A percentile compares a stretch with the other conserved stretches of the same genome.
These are phyloP conservation scores for Halictus ligatus DNA, from an alignment of 2,888 invertebrate genomes.

Conservation along the genomic window DNA sequence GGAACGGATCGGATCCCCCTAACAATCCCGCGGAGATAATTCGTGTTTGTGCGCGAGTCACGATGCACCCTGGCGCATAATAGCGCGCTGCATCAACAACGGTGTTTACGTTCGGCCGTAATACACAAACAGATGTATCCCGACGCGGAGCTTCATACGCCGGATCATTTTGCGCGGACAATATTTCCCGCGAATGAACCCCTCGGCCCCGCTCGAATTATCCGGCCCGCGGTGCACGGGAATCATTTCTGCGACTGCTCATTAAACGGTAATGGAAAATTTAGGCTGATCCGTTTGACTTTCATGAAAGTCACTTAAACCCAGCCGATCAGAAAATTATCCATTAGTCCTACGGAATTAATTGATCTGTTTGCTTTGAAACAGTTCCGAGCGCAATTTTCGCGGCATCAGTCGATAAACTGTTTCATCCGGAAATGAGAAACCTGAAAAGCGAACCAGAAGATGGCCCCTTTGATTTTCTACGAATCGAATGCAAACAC, in stretches of 20 bases:
- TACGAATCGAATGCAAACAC: neutral
- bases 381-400: neutral
- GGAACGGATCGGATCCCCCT: constrained; percentile 42
- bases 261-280: constrained; percentile 12
- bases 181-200: constrained; percentile 50
- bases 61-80: constrained; percentile 47
- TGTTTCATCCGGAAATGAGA: neutral
- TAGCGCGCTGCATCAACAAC: constrained; percentile 56
- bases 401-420: neutral
- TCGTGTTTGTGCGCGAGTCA: constrained; percentile 43
- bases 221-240: neutral
- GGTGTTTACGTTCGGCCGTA: constrained; percentile 49
- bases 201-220: neutral
- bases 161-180: constrained; percentile 49
- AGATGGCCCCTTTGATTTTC: neutral
- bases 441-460: neutral
- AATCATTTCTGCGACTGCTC: neutral
- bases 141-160: constrained; percentile 27
- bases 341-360: neutral
- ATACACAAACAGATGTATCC: constrained; percentile 55
- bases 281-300: constrained; percentile 10
- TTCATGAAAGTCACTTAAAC: constrained; percentile 9
- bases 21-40: constrained; percentile 49
- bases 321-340: constrained; percentile 6
- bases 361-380: constrained; percentile 14